Base-by-base conservation (phyloP, 2,888 invertebrate species). In the Coleophora deauratella region DNA sequence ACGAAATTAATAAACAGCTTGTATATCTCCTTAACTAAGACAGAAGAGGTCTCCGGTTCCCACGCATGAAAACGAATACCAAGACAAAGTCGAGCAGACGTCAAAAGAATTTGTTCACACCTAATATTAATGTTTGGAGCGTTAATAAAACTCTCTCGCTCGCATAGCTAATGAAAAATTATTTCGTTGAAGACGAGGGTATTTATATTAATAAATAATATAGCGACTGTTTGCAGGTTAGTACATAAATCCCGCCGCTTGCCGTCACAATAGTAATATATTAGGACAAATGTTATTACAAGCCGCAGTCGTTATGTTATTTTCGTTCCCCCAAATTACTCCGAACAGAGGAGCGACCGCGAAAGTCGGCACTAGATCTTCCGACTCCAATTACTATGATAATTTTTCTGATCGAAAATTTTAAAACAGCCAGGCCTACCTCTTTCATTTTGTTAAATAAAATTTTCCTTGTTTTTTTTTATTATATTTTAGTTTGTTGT, bases 221-320 rank as follows among this genome's bases (percentile, higher is more conserved):
- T 69, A 69, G 70, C 66, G 73, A 74, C 75, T 59, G 74, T 76
- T 78, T 71, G 70, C 78, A 78, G 72, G 71, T 71, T 59, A 64
- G 66, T 75, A 69, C 63, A 78, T 80, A 80, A 80, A 78, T 79
- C 76, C 70, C 58, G 66, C 68, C 69, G 71, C 53, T 63, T 63
- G 66, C 66, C 77, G 80, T 79, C 81, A 80, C 79, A 80, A 79
- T 78, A 76, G 73, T 77, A 72, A 79, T 80, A 80, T 81, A 80
- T 80, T 81, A 77, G 78, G 78, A 78, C 82, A 76, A 79, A 81
- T 81, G 79, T 82, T 82, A 77, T 81, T 80, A 80, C 79, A 80
- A 82, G 80, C 77, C 60, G 62, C 63, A 73, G 72, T 73, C 75
- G 72, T 75, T 72, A 71, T 76, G 80, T 79, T 82, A 82, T 82